Percentiles rank a stretch among this genome's conserved stretches.
Conservation (phyloP, 1,140 invertebrate species). For the Camponotus pennsylvanicus region DNA sequence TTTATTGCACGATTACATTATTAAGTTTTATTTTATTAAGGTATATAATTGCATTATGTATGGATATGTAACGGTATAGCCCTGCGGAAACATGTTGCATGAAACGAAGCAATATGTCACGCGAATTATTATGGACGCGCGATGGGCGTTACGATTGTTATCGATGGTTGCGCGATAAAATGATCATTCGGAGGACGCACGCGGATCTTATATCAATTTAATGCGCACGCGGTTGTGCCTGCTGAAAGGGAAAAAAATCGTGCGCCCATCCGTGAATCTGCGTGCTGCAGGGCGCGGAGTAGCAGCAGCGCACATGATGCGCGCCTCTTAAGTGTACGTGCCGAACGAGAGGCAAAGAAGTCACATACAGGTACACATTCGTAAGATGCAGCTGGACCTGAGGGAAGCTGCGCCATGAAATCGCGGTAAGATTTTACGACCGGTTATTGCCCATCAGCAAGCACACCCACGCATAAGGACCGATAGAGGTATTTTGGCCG, state of each 20-base stretch:
- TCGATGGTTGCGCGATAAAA: slow-evolving; percentile 31
- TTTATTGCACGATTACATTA: neutral
- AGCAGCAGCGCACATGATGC: slow-evolving; percentile 16
- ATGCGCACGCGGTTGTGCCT: neutral
- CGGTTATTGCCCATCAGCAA: slow-evolving; percentile 67
- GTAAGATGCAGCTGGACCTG: slow-evolving; percentile 32
- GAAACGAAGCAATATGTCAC: neutral
- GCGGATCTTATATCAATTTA: slow-evolving; percentile 12
- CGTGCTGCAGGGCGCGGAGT: neutral
- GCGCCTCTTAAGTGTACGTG: neutral
- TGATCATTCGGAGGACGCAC: slow-evolving; percentile 10
- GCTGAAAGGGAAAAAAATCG: slow-evolving; percentile 28
- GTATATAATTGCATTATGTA: neutral
- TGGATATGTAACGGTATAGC: neutral
- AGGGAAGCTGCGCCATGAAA: slow-evolving; percentile 60
- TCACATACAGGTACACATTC: slow-evolving; percentile 35
- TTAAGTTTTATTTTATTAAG: neutral
- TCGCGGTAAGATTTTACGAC: slow-evolving; percentile 72
- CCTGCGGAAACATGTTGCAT: slow-evolving; percentile 15
- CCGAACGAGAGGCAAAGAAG: slow-evolving; percentile 39
- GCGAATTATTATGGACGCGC: slow-evolving; percentile 19
- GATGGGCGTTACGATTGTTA: slow-evolving; percentile 20
- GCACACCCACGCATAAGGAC: slow-evolving; percentile 60
- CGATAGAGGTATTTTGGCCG: slow-evolving; percentile 45
- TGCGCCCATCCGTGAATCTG: slow-evolving; percentile 22